Evolutionary conservation across 2,113 vertebrate genomes (phyloP), one percentile per base, ranked within the genome.

Genomic region (Heteronetta atricapilla): DNA sequence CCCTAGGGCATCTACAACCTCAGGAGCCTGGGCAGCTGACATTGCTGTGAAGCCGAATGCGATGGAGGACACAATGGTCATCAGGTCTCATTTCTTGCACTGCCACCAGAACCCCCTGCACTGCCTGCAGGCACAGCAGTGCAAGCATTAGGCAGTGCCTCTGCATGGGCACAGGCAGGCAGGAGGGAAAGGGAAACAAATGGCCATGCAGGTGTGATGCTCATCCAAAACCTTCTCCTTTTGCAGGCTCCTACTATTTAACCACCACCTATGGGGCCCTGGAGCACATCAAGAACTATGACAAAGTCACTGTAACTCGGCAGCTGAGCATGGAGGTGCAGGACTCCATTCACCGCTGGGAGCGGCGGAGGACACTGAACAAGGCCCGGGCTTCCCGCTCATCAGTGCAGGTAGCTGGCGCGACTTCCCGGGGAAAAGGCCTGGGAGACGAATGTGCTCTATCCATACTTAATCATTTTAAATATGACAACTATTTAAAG

Each of bases 271-370:
- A 99, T 0, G 99, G 99, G 4, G 99, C 99, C 28, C 96, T 99
- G 96, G 99, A 99, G 91, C 99, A 99, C 91, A 99, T 99, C 59
- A 99, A 98, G 98, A 99, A 98, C 80, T 99, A 99, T 0, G 99
- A 99, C 97, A 99, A 99, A 97, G 98, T 99, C 96, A 98, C 98
- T 0, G 98, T 98, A 53, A 99, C 99, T 1, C 97, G 98, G 76
- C 98, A 99, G 97, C 98, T 99, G 69, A 99, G 99, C 36, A 15
- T 98, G 94, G 99, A 99, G 94, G 98, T 99, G 46, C 99, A 99
- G 95, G 99, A 99, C 96, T 99, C 99, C 85, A 99, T 99, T 95
- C 98, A 99, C 85, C 99, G 98, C 92, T 99, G 99, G 99, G 99
- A 99, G 96, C 98, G 99, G 40, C 97, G 99, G 46, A 98, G 99